Conservation (phyloP, 1,140 invertebrate genomes). For the Ceratina australensis region DNA sequence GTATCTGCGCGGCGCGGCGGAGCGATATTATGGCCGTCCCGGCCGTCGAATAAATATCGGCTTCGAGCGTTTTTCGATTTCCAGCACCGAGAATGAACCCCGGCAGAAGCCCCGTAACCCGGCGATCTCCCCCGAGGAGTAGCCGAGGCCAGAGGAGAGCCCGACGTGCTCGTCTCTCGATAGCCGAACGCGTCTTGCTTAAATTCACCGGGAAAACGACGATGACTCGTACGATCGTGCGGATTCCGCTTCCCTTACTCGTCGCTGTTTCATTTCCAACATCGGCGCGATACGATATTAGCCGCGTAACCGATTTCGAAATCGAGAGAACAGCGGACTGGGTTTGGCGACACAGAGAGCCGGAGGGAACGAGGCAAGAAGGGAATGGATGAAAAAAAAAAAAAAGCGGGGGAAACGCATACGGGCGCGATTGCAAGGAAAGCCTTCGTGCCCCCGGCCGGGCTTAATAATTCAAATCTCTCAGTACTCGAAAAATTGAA, state of each 20-base stretch:
- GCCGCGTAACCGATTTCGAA: conserved; percentile 20
- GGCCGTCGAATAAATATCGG: conserved; percentile 11
- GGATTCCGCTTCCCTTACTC: conserved; percentile 16
- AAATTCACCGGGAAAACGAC: conserved; percentile 32
- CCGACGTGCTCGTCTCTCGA: conserved; percentile 18
- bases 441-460: conserved; percentile 63
- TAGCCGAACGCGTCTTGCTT: conserved; percentile 29
- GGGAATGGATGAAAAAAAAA: conserved; percentile 39
- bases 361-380: neutral
- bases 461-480: conserved; percentile 78
- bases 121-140: neutral
- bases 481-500: conserved; percentile 80
- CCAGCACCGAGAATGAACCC: conserved; percentile 31
- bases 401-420: conserved; percentile 33
- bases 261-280: conserved; percentile 38
- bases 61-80: conserved; percentile 42
- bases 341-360: neutral
- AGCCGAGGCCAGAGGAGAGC: conserved; percentile 20
- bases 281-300: conserved; percentile 45
- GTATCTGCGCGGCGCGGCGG: conserved; percentile 10
- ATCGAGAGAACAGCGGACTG: neutral
- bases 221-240: conserved; percentile 7
- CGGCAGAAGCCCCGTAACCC: conserved; percentile 10
- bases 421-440: conserved; percentile 72
- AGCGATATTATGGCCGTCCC: conserved; percentile 22